phyloP scores from a whole-genome alignment of 2,888 invertebrate species.

The Eledona agricola region DNA sequence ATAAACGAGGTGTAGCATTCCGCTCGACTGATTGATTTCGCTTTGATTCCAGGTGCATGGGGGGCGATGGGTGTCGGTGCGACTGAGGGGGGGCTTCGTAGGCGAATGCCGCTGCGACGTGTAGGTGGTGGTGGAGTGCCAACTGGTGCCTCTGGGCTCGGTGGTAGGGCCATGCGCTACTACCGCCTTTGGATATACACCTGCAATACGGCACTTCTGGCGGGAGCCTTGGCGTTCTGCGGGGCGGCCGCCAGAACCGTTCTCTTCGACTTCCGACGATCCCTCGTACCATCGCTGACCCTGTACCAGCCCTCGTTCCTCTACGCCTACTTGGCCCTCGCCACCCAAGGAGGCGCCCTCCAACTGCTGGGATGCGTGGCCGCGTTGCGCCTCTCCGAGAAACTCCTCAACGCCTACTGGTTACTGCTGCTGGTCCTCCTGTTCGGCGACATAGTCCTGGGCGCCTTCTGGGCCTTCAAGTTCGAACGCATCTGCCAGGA shows the following conservation, averaged over 20 bases:
- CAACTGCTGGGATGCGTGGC: conserved; percentile 85
- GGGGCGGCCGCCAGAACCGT: conserved; percentile 78
- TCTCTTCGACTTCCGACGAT: conserved; percentile 74
- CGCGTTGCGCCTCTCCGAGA: conserved; percentile 80
- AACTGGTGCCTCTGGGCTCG: conserved; percentile 62
- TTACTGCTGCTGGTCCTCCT: conserved; percentile 78
- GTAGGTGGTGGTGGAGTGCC: conserved; percentile 66
- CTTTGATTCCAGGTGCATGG: conserved; percentile 68
- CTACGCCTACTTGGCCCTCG: conserved; percentile 84
- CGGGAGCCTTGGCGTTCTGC: conserved; percentile 82
- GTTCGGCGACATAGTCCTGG: conserved; percentile 84
- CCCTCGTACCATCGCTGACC: conserved; percentile 77
- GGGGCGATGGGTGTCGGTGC: conserved; percentile 64
- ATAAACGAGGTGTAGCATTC: too few species aligned
- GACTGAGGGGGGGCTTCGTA: conserved; percentile 62
- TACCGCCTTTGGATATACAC: conserved; percentile 93
- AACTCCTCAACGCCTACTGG: conserved; percentile 86
- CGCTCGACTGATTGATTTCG: conserved; percentile 65
- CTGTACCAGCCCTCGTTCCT: conserved; percentile 81
- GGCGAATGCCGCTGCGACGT: conserved; percentile 65
- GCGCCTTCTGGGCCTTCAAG: conserved; percentile 83
- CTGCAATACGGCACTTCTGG: conserved; percentile 87
- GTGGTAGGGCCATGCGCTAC: conserved; percentile 73
- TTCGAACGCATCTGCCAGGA: conserved; percentile 70
- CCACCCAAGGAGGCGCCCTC: conserved; percentile 72